Base-by-base conservation (phyloP, 92 coral and sea anemone species). In the Phenganax stokvisi region DNA sequence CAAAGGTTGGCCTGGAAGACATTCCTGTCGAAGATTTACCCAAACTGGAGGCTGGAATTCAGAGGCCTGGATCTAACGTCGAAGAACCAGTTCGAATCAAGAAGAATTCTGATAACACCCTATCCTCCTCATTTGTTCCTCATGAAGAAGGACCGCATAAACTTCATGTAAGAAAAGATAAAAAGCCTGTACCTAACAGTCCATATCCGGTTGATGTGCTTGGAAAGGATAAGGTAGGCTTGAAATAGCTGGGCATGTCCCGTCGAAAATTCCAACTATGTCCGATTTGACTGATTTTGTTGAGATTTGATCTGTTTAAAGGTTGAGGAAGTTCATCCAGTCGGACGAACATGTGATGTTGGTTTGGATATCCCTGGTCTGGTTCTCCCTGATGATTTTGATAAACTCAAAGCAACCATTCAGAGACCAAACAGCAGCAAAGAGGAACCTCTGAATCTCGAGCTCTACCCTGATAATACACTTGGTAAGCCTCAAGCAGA, bases 321-420 rank as follows among this genome's bases (percentile, higher is more conserved):
- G 47, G 77, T 73, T 29, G 77, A 73, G 16, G 77, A 73, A 30
- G 77, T 73, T 13, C 62, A 79, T 65, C 83, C 83, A 25, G 85
- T 86, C 29, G 85, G 85, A 20, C 72, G 84, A 61, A 78, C 88
- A 8, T 96, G 99, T 72, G 99, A 96, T 80, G 97, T 96, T 47
- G 96, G 86, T 72, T 81, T 96, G 76, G 90, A 90, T 56, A 85
- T 90, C 80, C 98, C 98, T 1, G 94, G 81, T 7, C 54, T 85
- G 31, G 80, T 76, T 61, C 68, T 88, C 1, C 91, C 97, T 7
- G 86, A 76, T 54, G 99, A 96, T 80, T 62, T 87, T 51, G 83
- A 86, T 70, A 88, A 79, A 53, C 88, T 90, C 29, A 81, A 75
- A 51, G 89, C 86, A 57, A 75, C 89, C 15, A 75, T 86, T 12